phyloP scores from a whole-genome alignment of 2,888 invertebrate genomes.

The Brachypalpus laphriformis region DNA sequence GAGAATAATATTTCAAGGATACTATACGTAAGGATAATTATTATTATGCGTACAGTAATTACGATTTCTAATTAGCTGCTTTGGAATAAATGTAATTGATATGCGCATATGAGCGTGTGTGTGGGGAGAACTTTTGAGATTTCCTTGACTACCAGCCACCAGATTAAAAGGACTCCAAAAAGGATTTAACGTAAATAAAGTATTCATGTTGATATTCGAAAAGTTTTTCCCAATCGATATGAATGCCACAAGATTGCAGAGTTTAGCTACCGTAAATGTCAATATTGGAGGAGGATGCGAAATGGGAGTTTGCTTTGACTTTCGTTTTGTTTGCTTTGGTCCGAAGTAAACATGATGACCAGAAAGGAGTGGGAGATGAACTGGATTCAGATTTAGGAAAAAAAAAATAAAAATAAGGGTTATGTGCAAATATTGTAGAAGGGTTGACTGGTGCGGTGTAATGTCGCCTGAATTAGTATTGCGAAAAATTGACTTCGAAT shows the following conservation, averaged over 20 bases:
- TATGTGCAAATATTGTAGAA: background rate
- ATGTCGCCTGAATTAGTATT: background rate
- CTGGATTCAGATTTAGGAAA: background rate
- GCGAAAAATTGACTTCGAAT: background rate
- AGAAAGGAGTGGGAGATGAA: background rate
- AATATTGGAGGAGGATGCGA: conserved; percentile 37
- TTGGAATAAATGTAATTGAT: conserved; percentile 18
- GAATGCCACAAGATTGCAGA: conserved; percentile 15
- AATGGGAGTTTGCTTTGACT: conserved; percentile 34
- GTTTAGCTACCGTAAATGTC: conserved; percentile 25
- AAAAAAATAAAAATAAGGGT: background rate
- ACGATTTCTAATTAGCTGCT: conserved; percentile 33
- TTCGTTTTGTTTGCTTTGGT: conserved; percentile 36
- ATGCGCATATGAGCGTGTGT: background rate
- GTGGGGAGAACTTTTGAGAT: conserved; percentile 3
- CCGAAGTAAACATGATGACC: conserved; percentile 28
- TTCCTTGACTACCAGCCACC: conserved; percentile 8
- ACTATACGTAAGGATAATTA: conserved; percentile 1
- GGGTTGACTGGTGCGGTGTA: background rate
- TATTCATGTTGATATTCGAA: conserved; percentile 17
- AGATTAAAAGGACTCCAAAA: conserved; percentile 30
- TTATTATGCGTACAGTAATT: conserved; percentile 14
- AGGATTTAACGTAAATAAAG: conserved; percentile 45
- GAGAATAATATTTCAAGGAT: conserved; percentile 1
- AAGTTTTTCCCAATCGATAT: conserved; percentile 13